Percentiles rank a stretch among this genome's conserved stretches.
Conservation (phyloP, 2,113 vertebrate genomes). For the Ammodytes marinus region DNA sequence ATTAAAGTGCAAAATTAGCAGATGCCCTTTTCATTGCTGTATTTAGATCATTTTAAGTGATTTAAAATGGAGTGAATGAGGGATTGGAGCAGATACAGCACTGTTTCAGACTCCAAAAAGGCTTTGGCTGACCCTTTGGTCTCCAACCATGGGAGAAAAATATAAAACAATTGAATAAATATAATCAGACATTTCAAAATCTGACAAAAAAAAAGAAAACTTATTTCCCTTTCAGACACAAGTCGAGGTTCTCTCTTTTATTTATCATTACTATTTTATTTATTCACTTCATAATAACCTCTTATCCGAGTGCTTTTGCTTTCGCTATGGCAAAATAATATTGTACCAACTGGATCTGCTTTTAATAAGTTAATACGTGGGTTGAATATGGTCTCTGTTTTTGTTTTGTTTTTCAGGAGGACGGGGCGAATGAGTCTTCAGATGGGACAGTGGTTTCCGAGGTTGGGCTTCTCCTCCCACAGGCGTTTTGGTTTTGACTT, state of each 20-base stretch:
- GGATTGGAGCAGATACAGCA: background rate
- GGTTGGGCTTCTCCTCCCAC: constrained; percentile 75
- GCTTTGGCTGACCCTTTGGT: background rate
- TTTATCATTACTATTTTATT: background rate
- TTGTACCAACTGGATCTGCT: constrained; percentile 9
- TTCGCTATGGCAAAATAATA: background rate
- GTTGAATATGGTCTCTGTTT: constrained; percentile 40
- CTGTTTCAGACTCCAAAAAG: background rate
- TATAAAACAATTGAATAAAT: background rate
- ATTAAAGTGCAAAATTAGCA: constrained; percentile 2
- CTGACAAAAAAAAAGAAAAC: background rate
- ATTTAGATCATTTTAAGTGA: background rate
- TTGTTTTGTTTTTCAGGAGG: background rate
- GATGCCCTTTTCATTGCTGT: background rate
- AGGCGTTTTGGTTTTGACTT: constrained; percentile 67
- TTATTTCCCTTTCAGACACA: background rate
- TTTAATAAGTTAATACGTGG: constrained; percentile 16
- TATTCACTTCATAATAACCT: background rate
- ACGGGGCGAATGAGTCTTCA: constrained; percentile 80
- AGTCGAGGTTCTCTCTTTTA: background rate
- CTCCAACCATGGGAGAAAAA: background rate
- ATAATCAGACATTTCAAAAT: background rate
- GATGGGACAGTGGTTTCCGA: constrained; percentile 84
- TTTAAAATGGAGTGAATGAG: background rate
- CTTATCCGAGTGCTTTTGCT: background rate